Percentiles rank a stretch among this genome's conserved stretches.
These are phyloP conservation scores for Threskiornis aethiopicus DNA, from an alignment of 2,797 vertebrate genomes.

Conservation along the genomic window DNA sequence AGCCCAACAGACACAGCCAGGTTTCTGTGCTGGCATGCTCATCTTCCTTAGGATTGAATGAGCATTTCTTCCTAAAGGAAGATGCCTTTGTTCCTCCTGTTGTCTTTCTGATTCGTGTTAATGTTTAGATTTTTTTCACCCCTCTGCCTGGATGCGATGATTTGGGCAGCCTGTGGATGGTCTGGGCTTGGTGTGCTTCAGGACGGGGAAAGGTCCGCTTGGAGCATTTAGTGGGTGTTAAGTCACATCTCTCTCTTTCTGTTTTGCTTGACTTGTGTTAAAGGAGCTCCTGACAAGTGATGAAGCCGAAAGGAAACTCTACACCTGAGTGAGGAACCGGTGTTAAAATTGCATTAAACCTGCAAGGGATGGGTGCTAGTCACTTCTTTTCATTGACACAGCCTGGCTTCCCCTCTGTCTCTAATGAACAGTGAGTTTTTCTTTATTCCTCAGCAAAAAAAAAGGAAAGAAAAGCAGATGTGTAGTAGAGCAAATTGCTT, in stretches of 20 bases:
- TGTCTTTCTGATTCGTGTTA: neutral
- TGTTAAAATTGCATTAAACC: neutral
- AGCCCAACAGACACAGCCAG: neutral
- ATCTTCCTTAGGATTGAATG: neutral
- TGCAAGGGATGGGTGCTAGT: neutral
- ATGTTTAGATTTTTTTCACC: neutral
- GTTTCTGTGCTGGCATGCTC: neutral
- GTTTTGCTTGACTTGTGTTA: neutral
- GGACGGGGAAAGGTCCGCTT: neutral
- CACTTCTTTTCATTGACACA: neutral
- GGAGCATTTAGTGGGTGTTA: neutral
- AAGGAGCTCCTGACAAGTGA: neutral
- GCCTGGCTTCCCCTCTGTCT: neutral
- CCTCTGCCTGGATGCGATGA: neutral
- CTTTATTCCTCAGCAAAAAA: neutral
- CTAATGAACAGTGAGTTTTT: too few relatives aligned
- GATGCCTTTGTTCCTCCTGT: neutral
- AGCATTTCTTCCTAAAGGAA: neutral
- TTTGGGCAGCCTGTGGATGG: neutral
- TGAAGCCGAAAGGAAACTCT: neutral
- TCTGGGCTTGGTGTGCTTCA: neutral
- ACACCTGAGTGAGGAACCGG: neutral
- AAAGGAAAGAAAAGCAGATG: neutral
- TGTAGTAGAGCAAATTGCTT: neutral
- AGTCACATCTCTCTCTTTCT: neutral